phyloP scores from a whole-genome alignment of 2,888 invertebrate genomes.

The Melanostoma mellinum region DNA sequence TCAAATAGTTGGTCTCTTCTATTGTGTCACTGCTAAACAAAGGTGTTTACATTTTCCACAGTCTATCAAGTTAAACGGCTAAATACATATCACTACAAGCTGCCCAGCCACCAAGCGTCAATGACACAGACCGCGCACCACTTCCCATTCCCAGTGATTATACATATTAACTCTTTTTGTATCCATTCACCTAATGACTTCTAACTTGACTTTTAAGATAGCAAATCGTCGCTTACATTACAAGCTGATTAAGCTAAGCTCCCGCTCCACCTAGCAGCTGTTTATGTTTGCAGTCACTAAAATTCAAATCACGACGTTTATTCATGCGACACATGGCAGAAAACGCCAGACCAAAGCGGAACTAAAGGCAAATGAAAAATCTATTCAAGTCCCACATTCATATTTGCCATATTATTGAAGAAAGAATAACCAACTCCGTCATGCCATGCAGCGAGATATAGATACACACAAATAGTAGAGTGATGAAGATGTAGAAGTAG shows the following conservation, averaged over 20 bases:
- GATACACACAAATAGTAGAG: neutral
- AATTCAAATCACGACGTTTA: constrained; percentile 5
- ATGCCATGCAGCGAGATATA: constrained; percentile 29
- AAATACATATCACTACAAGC: neutral
- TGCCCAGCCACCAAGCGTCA: neutral
- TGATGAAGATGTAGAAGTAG: too few relatives aligned
- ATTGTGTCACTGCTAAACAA: too few relatives aligned
- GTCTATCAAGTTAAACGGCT: too few relatives aligned
- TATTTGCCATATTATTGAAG: constrained; percentile 8
- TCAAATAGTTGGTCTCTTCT: too few relatives aligned
- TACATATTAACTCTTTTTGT: neutral
- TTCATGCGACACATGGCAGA: constrained; percentile 12
- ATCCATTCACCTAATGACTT: neutral
- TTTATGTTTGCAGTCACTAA: neutral
- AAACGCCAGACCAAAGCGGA: constrained; percentile 42
- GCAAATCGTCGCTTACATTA: neutral
- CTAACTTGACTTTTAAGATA: neutral
- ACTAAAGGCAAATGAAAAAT: constrained; percentile 26
- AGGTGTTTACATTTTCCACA: too few relatives aligned
- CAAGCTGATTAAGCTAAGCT: neutral
- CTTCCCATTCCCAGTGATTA: neutral
- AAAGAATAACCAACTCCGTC: constrained; percentile 32
- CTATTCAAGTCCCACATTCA: neutral
- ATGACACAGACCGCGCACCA: neutral
- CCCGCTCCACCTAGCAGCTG: neutral